phyloP scores from a whole-genome alignment of 2,113 vertebrate genomes.

The Felis catus region DNA sequence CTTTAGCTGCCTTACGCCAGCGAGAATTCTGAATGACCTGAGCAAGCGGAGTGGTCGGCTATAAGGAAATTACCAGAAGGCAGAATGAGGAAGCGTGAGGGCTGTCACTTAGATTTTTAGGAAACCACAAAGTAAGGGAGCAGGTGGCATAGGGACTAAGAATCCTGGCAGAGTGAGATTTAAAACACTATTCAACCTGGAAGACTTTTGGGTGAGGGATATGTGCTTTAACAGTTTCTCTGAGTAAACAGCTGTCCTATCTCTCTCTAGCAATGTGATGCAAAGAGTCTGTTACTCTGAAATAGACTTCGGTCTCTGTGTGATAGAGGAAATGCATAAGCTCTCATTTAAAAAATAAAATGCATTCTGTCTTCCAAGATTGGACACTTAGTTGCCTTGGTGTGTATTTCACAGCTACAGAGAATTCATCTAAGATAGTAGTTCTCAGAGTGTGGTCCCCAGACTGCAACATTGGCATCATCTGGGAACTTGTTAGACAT shows the following conservation, averaged over 20 bases:
- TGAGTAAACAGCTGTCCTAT: neutral
- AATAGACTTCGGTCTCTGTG: neutral
- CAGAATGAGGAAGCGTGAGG: neutral
- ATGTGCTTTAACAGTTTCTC: neutral
- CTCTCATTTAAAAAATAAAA: neutral
- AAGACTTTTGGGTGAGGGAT: neutral
- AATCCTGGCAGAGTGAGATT: neutral
- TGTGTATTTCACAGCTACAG: neutral
- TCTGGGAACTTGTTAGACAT: conserved; percentile 23
- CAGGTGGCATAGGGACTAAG: neutral
- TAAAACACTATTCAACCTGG: neutral
- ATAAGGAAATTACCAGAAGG: conserved; percentile 10
- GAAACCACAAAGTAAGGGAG: neutral
- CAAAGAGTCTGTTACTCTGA: neutral
- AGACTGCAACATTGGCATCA: neutral
- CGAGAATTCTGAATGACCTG: neutral
- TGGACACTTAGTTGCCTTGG: neutral
- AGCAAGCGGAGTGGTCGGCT: neutral
- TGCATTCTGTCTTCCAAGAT: neutral
- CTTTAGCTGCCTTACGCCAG: neutral
- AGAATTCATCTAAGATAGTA: neutral
- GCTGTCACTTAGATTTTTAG: conserved; percentile 7
- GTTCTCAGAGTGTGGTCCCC: neutral
- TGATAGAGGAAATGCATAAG: neutral
- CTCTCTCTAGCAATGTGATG: neutral